Base-by-base conservation (phyloP, 2,113 vertebrate genomes). In the Halichoeres trimaculatus region DNA sequence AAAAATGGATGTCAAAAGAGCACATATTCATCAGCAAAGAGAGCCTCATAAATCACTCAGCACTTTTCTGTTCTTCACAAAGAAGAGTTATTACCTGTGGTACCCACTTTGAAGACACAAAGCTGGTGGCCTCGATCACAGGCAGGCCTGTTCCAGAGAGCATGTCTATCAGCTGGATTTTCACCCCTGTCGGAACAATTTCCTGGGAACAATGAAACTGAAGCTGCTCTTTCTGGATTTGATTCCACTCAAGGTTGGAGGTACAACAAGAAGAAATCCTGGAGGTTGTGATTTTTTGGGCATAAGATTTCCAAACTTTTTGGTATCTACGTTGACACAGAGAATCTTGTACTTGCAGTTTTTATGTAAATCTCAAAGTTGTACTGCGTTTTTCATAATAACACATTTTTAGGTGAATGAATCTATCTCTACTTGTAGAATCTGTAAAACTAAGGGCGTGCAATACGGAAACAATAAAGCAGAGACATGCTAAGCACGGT, bases 21-120 rank as follows among this genome's bases (percentile, higher is more conserved):
- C 51, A 51, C 30, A 65, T 59, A 77, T 69, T 24, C 57, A 51
- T 65, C 55, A 20, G 70, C 74, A 88, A 88, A 78, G 71, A 76
- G 76, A 30, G 43, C 9, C 55, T 69, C 80, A 84, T 90, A 89
- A 88, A 92, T 91, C 88, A 85, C 70, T 90, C 90, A 77, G 5
- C 83, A 40, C 67, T 61, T 14, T 84, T 75, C 73, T n/a, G 8
- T 54, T 55, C 14, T 69, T 61, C 50, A 89, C 64, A 79, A 79
- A 76, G 66, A 63, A 59, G 74, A 80, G 54, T 78, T 85, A 94
- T 81, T 96, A 99, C 97, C 96, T 98, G 97, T 22, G 96, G 96
- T 30, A 98, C 95, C 98, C 97, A 98, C 93, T 93, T 96, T 92
- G 96, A 96, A 80, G 96, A 98, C 75, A 99, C 97, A 78, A 99